phyloP scores from a whole-genome alignment of 2,113 vertebrate species.

The Sturnira hondurensis region DNA sequence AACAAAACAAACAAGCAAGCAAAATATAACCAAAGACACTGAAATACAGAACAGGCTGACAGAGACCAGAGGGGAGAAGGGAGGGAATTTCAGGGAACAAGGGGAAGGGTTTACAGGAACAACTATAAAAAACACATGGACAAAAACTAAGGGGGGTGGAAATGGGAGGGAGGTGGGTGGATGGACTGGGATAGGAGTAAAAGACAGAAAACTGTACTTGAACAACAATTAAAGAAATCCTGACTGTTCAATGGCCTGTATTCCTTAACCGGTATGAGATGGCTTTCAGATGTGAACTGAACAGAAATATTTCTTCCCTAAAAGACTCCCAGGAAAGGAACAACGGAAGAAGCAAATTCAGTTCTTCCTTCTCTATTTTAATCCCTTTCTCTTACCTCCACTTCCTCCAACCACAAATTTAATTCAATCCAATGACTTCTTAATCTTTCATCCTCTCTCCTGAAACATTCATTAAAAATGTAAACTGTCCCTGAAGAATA shows the following conservation, averaged over 20 bases:
- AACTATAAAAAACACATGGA: too few species aligned
- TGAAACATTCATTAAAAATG: background rate
- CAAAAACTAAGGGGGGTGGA: too few species aligned
- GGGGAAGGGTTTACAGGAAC: too few species aligned
- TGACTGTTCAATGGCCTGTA: background rate
- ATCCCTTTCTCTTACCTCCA: background rate
- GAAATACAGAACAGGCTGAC: too few species aligned
- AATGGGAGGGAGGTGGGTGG: too few species aligned
- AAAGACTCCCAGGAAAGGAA: background rate
- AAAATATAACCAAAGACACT: too few species aligned
- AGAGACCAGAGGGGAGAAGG: too few species aligned
- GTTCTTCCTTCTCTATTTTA: background rate
- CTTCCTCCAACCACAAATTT: background rate
- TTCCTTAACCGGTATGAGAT: background rate
- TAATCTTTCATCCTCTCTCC: background rate
- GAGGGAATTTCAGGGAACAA: too few species aligned
- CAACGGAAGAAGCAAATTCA: background rate
- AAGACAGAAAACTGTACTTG: too few species aligned
- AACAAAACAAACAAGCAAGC: too few species aligned
- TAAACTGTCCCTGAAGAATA: background rate
- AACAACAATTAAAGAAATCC: background rate
- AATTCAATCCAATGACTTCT: background rate
- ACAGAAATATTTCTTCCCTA: background rate
- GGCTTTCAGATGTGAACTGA: background rate
- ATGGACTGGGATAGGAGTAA: too few species aligned